phyloP scores from a whole-genome alignment of 1,140 invertebrate genomes.

The Monomorium pharaonis region DNA sequence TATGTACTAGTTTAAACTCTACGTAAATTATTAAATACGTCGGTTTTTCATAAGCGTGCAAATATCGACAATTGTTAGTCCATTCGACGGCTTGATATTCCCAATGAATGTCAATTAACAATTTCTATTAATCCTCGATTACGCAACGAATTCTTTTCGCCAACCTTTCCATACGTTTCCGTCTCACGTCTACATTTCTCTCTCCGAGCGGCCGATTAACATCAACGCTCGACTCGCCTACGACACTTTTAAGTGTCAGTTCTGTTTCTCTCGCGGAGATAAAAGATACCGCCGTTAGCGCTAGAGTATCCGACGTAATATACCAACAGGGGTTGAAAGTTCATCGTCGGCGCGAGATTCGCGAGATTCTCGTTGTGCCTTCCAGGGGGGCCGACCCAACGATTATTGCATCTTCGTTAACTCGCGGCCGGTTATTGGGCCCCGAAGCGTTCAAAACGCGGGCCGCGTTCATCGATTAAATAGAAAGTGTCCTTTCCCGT shows the following conservation, averaged over 20 bases:
- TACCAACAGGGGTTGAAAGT: constrained; percentile 41
- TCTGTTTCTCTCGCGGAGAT: not conserved
- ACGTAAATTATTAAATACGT: not conserved
- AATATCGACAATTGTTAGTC: not conserved
- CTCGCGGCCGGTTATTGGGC: constrained; percentile 35
- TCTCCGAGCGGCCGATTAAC: not conserved
- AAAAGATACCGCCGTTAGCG: constrained; percentile 1
- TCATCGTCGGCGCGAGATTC: constrained; percentile 14
- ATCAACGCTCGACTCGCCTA: not conserved
- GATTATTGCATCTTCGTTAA: constrained; percentile 14
- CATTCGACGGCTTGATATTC: not conserved
- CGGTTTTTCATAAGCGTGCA: not conserved
- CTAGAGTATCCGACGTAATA: not conserved
- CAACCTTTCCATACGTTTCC: not conserved
- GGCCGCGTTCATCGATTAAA: constrained; percentile 19
- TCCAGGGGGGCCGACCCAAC: not conserved
- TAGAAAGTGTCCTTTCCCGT: constrained; percentile 61
- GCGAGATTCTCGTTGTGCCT: constrained; percentile 5
- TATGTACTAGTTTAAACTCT: not conserved
- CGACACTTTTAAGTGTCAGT: constrained; percentile 14
- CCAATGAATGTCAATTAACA: not conserved
- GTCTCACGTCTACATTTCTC: not conserved
- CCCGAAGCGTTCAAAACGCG: constrained; percentile 42
- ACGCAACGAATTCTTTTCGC: not conserved
- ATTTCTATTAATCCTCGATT: constrained; percentile 11